These are phyloP conservation scores for Sitta carolinensis DNA, from an alignment of 2,797 vertebrate genomes.

Conservation along the genomic window DNA sequence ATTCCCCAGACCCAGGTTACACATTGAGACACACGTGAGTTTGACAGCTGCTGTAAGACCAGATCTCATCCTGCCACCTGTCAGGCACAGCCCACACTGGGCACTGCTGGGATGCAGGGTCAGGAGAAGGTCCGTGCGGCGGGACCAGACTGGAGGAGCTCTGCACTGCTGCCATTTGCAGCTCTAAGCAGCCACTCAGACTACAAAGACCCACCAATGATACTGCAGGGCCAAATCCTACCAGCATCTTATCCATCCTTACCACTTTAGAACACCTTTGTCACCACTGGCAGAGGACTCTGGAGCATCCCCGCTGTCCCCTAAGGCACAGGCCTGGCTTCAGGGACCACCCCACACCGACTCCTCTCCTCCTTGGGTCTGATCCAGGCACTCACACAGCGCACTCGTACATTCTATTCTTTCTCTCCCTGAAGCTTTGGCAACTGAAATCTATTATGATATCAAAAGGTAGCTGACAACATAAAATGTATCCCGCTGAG, in stretches of 20 bases:
- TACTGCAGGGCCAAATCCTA: not conserved
- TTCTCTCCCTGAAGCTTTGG: constrained; percentile 63
- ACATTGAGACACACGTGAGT: not conserved
- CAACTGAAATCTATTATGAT: constrained; percentile 80
- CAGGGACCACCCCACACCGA: not conserved
- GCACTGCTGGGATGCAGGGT: not conserved
- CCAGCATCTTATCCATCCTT: not conserved
- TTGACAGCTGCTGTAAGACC: not conserved
- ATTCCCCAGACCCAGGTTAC: not conserved
- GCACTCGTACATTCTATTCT: constrained; percentile 44
- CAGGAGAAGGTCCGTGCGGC: not conserved
- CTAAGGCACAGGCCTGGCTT: not conserved
- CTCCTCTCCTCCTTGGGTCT: constrained; percentile 8
- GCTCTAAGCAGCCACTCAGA: not conserved
- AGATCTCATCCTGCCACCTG: not conserved
- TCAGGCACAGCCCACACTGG: rapidly evolving
- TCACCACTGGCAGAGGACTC: not conserved
- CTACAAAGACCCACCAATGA: not conserved
- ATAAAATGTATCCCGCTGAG: constrained; percentile 75
- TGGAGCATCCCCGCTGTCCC: rapidly evolving
- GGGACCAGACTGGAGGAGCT: not conserved
- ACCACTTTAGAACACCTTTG: not conserved
- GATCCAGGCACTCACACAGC: constrained; percentile 37
- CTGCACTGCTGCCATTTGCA: not conserved
- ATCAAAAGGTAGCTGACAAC: constrained; percentile 80